These are phyloP conservation scores for Stictonetta naevosa DNA, from an alignment of 2,113 vertebrate genomes.

Conservation along the genomic window DNA sequence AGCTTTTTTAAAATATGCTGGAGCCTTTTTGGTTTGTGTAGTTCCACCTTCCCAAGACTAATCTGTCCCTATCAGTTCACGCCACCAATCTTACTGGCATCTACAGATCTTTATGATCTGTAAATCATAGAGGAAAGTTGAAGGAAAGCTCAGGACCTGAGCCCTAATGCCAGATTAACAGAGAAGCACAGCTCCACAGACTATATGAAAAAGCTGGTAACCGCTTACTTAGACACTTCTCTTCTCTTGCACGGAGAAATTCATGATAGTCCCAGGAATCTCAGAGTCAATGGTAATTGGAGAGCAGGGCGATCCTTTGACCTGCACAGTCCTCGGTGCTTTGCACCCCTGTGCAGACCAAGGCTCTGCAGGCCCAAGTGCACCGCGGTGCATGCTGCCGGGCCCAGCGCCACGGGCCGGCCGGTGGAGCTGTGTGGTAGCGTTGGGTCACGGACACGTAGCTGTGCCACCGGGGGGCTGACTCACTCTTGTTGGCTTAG, in stretches of 20 bases:
- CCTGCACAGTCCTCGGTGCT: rapidly evolving
- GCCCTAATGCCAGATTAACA: not conserved
- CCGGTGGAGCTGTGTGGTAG: not conserved
- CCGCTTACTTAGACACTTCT: not conserved
- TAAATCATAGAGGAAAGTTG: not conserved
- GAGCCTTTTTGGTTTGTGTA: not conserved
- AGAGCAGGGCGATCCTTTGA: not conserved
- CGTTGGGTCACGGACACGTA: not conserved
- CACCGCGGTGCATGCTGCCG: rapidly evolving
- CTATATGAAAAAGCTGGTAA: not conserved
- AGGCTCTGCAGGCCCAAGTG: rapidly evolving
- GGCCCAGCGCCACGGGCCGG: not conserved
- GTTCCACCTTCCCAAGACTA: not conserved
- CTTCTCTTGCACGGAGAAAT: not conserved
- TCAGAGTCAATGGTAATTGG: not conserved
- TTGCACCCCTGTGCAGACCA: rapidly evolving
- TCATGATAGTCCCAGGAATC: not conserved
- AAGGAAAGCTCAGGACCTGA: not conserved
- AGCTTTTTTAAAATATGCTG: not conserved
- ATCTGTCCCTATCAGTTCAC: not conserved
- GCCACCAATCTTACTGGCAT: not conserved
- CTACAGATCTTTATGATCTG: not conserved
- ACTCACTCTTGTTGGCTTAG: not conserved
- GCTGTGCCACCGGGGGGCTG: not conserved
- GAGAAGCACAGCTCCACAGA: not conserved